phyloP scores from a whole-genome alignment of 2,113 vertebrate genomes.

The Caloenas nicobarica region DNA sequence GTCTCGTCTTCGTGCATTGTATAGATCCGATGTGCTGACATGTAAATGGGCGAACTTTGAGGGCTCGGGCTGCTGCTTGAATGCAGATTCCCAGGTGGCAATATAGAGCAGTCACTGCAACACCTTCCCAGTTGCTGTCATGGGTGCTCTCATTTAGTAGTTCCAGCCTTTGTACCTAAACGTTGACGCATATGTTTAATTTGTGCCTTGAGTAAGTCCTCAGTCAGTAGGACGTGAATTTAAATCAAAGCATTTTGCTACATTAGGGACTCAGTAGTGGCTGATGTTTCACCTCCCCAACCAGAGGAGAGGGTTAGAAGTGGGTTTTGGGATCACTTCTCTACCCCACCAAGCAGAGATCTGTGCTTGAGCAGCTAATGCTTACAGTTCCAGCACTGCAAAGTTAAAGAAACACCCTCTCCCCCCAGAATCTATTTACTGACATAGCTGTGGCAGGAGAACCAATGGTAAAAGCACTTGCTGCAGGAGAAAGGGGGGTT shows the following conservation, averaged over 20 bases:
- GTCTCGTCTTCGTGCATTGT: not conserved
- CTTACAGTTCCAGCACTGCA: not conserved
- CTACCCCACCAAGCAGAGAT: not conserved
- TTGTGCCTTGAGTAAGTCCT: not conserved
- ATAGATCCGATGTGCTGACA: rapidly evolving
- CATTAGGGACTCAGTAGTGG: not conserved
- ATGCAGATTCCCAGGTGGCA: not conserved
- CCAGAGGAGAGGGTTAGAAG: not conserved
- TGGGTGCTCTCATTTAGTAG: rapidly evolving
- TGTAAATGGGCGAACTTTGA: not conserved
- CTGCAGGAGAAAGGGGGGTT: not conserved
- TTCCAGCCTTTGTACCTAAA: not conserved
- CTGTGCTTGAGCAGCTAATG: not conserved
- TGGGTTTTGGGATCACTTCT: not conserved
- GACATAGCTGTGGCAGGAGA: not conserved
- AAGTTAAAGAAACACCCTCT: not conserved
- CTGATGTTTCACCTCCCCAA: not conserved
- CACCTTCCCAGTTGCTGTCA: not conserved
- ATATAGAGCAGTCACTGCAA: not conserved
- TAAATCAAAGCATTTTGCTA: not conserved
- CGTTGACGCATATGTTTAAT: not conserved
- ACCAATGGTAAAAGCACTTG: not conserved
- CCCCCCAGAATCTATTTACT: not conserved
- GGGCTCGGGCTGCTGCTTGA: not conserved
- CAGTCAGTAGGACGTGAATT: not conserved